Conservation (phyloP, 1,140 invertebrate genomes). For the Drosophila nebulosa region DNA sequence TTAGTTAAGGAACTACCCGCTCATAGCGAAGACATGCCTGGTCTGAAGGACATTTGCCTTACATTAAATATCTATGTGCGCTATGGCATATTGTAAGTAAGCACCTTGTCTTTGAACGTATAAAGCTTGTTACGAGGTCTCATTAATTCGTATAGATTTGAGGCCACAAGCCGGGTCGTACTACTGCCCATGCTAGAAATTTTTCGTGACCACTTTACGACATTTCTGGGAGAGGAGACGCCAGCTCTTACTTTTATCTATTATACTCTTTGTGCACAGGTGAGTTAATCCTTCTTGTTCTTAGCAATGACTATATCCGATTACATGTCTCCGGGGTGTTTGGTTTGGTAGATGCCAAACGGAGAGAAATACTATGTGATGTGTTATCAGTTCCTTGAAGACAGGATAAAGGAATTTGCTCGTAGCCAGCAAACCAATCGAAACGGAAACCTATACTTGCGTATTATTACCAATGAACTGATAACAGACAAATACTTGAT, state of each 20-base stretch:
- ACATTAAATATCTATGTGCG: constrained; percentile 25
- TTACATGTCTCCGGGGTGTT: too few species aligned
- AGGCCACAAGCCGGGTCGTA: constrained; percentile 24
- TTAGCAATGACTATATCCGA: too few species aligned
- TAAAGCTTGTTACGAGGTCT: not conserved
- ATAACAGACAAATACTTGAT: constrained; percentile 34
- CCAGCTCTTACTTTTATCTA: constrained; percentile 42
- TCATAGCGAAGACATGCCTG: not conserved
- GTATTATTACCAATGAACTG: constrained; percentile 37
- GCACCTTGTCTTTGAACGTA: not conserved
- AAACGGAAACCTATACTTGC: constrained; percentile 23
- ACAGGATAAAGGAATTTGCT: constrained; percentile 31
- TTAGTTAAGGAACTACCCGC: constrained; percentile 30
- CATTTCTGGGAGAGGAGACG: constrained; percentile 27
- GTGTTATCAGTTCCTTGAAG: constrained; percentile 30
- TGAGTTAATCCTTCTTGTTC: not conserved
- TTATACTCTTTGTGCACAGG: constrained; percentile 22
- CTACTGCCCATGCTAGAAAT: constrained; percentile 48
- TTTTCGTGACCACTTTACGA: constrained; percentile 22
- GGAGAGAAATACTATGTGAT: constrained; percentile 5
- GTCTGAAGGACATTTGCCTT: constrained; percentile 30
- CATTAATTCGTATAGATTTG: constrained; percentile 17
- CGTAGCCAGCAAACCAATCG: not conserved
- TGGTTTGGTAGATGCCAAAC: constrained; percentile 21
- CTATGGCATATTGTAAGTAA: constrained; percentile 53